Percentiles rank a stretch among this genome's conserved stretches.
These are phyloP conservation scores for Drosophila micromelanica DNA, from an alignment of 1,140 invertebrate genomes.

Conservation along the genomic window DNA sequence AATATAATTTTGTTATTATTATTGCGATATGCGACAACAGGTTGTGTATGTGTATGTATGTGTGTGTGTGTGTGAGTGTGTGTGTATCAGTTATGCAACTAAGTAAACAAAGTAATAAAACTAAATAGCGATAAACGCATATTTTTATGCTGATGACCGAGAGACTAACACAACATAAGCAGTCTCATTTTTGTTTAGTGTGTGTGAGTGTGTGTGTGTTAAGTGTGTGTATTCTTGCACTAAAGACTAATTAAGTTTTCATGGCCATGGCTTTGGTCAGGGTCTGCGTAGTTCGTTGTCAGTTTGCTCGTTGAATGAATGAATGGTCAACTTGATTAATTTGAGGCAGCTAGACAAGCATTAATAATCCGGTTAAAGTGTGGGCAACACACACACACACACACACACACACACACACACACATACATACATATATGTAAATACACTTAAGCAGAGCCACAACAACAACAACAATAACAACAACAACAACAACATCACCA, in stretches of 20 bases:
- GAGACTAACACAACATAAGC: conserved; percentile 17
- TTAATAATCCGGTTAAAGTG: conserved; percentile 82
- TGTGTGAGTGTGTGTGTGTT: conserved; percentile 11
- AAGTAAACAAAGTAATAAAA: conserved; percentile 48
- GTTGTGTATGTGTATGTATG: conserved; percentile 19
- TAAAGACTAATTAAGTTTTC: conserved; percentile 82
- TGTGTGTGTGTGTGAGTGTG: neutral
- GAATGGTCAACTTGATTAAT: conserved; percentile 82
- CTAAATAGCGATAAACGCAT: conserved; percentile 53
- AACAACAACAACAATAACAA: conserved; percentile 60
- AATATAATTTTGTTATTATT: conserved; percentile 49
- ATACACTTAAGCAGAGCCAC: conserved; percentile 79
- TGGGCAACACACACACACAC: conserved; percentile 41
- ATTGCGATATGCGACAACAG: conserved; percentile 17
- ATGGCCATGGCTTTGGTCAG: conserved; percentile 50
- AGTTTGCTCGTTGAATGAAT: conserved; percentile 64
- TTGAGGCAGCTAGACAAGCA: conserved; percentile 79
- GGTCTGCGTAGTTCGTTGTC: conserved; percentile 37
- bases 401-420: conserved; percentile 21
- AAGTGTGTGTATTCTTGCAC: conserved; percentile 53
- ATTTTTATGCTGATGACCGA: conserved; percentile 22
- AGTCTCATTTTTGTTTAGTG: neutral
- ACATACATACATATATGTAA: conserved; percentile 44
- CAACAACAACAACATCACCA: conserved; percentile 35
- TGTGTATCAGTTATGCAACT: neutral